Percentiles rank a stretch among this genome's conserved stretches.
Conservation (phyloP, 2,113 vertebrate genomes). For the Zosterops pallidus region DNA sequence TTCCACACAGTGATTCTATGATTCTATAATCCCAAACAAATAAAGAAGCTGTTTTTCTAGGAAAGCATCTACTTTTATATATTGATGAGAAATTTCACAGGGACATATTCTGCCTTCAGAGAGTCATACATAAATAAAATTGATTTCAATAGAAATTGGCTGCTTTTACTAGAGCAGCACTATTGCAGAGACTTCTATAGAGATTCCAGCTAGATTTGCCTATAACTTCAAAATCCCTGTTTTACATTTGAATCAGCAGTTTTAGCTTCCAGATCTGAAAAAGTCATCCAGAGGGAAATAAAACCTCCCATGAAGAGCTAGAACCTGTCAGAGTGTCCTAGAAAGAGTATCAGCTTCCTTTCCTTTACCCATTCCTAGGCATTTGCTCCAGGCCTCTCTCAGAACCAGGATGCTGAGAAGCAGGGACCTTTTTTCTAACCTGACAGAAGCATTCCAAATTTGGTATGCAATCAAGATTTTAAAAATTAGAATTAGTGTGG, state of each 20-base stretch:
- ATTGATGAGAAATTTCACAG: background rate
- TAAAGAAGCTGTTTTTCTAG: slow-evolving; percentile 13
- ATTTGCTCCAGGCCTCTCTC: background rate
- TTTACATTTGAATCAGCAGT: slow-evolving; percentile 5
- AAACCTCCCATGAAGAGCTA: background rate
- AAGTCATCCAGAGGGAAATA: background rate
- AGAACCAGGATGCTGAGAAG: background rate
- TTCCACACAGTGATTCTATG: background rate
- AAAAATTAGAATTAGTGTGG: background rate
- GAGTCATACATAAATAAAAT: background rate
- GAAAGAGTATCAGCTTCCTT: background rate
- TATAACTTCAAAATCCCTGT: slow-evolving; percentile 6
- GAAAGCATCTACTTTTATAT: background rate
- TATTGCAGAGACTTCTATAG: background rate
- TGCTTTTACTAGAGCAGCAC: background rate
- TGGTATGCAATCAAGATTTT: background rate
- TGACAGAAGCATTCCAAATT: background rate
- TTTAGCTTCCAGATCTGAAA: background rate
- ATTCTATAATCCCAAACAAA: background rate
- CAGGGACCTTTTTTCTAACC: background rate
- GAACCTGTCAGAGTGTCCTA: background rate
- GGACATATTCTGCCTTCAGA: background rate
- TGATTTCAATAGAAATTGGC: background rate
- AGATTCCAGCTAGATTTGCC: background rate
- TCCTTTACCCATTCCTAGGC: background rate